Evolutionary conservation across 2,888 invertebrate genomes (phyloP).

Genomic region (Cremastinae sp.): DNA sequence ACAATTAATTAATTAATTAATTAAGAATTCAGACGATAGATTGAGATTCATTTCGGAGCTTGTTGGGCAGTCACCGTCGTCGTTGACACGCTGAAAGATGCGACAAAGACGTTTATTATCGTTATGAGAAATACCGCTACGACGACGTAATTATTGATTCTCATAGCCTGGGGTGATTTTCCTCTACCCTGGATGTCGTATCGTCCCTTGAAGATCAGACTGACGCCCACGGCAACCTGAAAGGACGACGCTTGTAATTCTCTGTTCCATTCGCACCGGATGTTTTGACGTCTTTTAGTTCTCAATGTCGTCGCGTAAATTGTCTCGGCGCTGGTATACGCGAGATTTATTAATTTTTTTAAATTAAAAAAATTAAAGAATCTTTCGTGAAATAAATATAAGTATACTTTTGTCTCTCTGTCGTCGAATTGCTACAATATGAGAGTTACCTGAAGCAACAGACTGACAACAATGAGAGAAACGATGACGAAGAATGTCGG

Average conservation of each 20-base stretch:
- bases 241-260: no score
- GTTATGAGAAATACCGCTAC: slow-evolving; percentile 86
- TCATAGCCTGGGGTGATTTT: slow-evolving; percentile 81
- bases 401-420: not conserved
- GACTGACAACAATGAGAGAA: slow-evolving; percentile 83
- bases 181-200: slow-evolving; percentile 82
- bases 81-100: slow-evolving; percentile 82
- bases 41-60: not conserved
- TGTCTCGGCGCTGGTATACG: no score
- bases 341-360: no score
- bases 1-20: no score
- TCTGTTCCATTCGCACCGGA: no score
- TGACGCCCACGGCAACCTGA: slow-evolving; percentile 83
- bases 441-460: slow-evolving; percentile 83
- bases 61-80: slow-evolving; percentile 26
- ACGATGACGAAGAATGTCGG: slow-evolving; percentile 84
- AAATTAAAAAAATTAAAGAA: no score
- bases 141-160: slow-evolving; percentile 84
- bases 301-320: no score
- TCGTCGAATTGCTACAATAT: no score
- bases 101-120: slow-evolving; percentile 86
- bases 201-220: slow-evolving; percentile 84
- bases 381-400: no score
- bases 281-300: no score
- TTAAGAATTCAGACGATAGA: no score